These are phyloP conservation scores for Aphidoletes aphidimyza DNA, from an alignment of 2,888 invertebrate genomes.

Conservation along the genomic window DNA sequence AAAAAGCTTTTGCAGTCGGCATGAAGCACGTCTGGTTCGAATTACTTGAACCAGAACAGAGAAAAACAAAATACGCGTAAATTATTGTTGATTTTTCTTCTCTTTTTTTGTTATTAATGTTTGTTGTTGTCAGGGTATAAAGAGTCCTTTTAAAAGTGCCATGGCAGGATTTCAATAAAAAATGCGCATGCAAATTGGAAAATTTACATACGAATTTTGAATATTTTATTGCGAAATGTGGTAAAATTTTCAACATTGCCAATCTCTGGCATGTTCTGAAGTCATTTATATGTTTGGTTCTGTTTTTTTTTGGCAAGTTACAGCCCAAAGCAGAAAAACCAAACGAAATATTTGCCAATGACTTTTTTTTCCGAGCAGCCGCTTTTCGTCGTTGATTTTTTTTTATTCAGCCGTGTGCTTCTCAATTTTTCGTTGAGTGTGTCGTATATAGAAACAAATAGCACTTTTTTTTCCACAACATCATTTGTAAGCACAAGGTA, in stretches of 20 bases:
- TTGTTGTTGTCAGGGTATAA: background rate
- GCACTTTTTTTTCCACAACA: slow-evolving; percentile 18
- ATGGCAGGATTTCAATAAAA: background rate
- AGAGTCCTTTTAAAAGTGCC: background rate
- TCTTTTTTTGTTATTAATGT: background rate
- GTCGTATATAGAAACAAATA: background rate
- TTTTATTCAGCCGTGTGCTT: background rate
- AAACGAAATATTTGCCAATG: too few species aligned
- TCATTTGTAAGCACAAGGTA: slow-evolving; percentile 31
- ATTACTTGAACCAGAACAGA: background rate
- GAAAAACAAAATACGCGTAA: slow-evolving; percentile 24
- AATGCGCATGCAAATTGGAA: slow-evolving; percentile 39
- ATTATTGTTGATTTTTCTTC: too few species aligned
- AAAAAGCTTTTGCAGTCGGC: background rate
- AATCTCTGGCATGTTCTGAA: slow-evolving; percentile 1
- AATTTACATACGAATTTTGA: slow-evolving; percentile 42
- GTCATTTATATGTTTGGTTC: background rate
- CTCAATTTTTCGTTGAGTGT: too few species aligned
- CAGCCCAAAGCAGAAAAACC: too few species aligned
- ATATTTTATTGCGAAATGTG: slow-evolving; percentile 31
- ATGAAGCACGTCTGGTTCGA: background rate
- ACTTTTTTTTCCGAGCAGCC: too few species aligned
- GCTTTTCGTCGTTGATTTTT: too few species aligned
- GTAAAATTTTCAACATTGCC: slow-evolving; percentile 32
- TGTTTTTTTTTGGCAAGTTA: too few species aligned